These are phyloP conservation scores for Patella depressa DNA, from an alignment of 2,888 invertebrate species.

Conservation along the genomic window DNA sequence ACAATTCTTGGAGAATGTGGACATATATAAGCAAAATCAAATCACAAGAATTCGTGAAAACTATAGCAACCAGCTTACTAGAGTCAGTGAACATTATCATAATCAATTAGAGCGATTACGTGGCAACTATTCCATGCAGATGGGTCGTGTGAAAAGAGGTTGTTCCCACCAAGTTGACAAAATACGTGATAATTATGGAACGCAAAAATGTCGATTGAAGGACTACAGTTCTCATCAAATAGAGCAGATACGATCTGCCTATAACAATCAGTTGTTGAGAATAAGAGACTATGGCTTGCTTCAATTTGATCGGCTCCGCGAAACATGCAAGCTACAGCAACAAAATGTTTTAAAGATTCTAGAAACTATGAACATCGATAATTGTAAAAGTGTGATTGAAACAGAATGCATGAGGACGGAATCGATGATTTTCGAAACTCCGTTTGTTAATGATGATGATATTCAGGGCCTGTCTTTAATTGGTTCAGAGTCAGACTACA, in stretches of 20 bases:
- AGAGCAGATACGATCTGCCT: conserved; percentile 94
- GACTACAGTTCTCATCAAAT: conserved; percentile 93
- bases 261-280: conserved; percentile 93
- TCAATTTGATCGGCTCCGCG: conserved; percentile 88
- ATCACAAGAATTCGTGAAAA: conserved; percentile 63
- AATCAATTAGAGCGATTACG: conserved; percentile 80
- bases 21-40: conserved; percentile 64
- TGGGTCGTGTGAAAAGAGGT: conserved; percentile 89
- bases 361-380: conserved; percentile 94
- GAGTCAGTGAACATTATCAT: conserved; percentile 63
- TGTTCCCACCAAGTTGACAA: conserved; percentile 94
- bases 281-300: conserved; percentile 95
- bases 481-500: conserved; percentile 52
- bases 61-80: conserved; percentile 61
- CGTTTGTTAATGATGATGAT: conserved; percentile 33
- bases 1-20: conserved; percentile 72
- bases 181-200: conserved; percentile 91
- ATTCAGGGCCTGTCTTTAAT: conserved; percentile 26
- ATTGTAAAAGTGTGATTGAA: conserved; percentile 77
- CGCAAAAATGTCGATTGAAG: conserved; percentile 88
- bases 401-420: conserved; percentile 82
- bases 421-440: conserved; percentile 74
- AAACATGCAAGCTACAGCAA: conserved; percentile 96
- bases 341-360: conserved; percentile 93
- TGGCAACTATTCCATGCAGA: conserved; percentile 93